phyloP scores from a whole-genome alignment of 2,113 vertebrate genomes.

The Megatriorchis doriae region DNA sequence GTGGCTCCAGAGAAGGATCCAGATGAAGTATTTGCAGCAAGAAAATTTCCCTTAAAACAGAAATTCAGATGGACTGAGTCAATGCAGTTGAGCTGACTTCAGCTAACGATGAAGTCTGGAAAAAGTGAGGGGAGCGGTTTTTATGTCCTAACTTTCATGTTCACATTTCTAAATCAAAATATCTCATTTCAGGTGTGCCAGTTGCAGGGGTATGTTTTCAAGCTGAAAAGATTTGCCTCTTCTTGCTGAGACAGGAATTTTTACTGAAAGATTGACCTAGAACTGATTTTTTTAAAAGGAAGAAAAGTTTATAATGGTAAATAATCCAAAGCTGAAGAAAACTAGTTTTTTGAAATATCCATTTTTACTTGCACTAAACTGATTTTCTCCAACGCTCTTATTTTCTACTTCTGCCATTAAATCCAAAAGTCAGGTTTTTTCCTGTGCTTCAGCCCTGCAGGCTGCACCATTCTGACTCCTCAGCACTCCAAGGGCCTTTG shows the following conservation, averaged over 20 bases:
- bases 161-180: neutral
- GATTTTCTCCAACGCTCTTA: neutral
- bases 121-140: neutral
- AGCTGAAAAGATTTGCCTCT: neutral
- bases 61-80: neutral
- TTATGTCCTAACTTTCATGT: neutral
- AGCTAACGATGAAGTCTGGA: neutral
- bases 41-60: neutral
- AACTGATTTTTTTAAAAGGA: neutral
- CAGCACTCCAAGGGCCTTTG: conserved; percentile 16
- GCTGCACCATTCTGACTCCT: neutral
- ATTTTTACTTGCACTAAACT: conserved; percentile 29
- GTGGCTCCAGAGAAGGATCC: neutral
- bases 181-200: neutral
- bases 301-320: conserved; percentile 14
- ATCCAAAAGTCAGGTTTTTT: conserved; percentile 1
- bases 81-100: neutral
- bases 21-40: neutral
- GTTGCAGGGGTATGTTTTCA: neutral
- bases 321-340: conserved; percentile 42
- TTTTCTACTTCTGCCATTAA: conserved; percentile 44
- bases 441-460: neutral
- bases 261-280: conserved; percentile 32
- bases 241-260: conserved; percentile 35
- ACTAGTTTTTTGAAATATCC: neutral